These are phyloP conservation scores for Acronicta aceris DNA, from an alignment of 2,888 invertebrate species.

Conservation along the genomic window DNA sequence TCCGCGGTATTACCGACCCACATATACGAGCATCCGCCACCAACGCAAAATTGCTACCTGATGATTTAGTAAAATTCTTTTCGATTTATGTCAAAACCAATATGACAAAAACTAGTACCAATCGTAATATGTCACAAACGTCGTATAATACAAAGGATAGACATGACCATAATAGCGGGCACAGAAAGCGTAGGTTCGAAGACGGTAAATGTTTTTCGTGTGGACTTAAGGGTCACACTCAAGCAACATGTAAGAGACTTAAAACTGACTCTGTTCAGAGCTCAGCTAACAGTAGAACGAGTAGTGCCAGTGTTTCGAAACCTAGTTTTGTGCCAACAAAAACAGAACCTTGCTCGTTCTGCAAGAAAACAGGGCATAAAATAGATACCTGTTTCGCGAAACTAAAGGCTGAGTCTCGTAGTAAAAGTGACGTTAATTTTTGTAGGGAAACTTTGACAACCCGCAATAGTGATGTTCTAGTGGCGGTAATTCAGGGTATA, in stretches of 20 bases:
- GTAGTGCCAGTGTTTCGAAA: neutral
- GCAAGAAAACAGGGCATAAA: conserved; percentile 49
- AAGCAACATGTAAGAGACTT: conserved; percentile 6
- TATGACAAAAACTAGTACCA: neutral
- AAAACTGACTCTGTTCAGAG: neutral
- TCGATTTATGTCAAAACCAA: conserved; percentile 17
- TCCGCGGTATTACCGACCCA: conserved; percentile 18
- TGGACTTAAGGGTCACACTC: neutral
- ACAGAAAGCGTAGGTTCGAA: neutral
- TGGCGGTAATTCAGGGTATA: conserved; percentile 17
- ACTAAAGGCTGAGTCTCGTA: conserved; percentile 10
- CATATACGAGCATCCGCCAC: conserved; percentile 9
- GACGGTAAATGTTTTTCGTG: conserved; percentile 6
- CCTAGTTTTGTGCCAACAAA: neutral
- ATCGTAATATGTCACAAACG: neutral
- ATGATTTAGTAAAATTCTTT: conserved; percentile 13
- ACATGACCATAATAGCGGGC: too few species aligned
- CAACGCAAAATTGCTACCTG: conserved; percentile 11
- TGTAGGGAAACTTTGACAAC: conserved; percentile 9
- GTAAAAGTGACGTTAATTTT: conserved; percentile 38
- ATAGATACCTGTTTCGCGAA: conserved; percentile 47
- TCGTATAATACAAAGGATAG: neutral
- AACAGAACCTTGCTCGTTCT: conserved; percentile 36
- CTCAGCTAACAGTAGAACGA: neutral
- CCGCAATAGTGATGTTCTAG: conserved; percentile 24